phyloP scores from a whole-genome alignment of 2,797 vertebrate species.

The Bovichtus variegatus region DNA sequence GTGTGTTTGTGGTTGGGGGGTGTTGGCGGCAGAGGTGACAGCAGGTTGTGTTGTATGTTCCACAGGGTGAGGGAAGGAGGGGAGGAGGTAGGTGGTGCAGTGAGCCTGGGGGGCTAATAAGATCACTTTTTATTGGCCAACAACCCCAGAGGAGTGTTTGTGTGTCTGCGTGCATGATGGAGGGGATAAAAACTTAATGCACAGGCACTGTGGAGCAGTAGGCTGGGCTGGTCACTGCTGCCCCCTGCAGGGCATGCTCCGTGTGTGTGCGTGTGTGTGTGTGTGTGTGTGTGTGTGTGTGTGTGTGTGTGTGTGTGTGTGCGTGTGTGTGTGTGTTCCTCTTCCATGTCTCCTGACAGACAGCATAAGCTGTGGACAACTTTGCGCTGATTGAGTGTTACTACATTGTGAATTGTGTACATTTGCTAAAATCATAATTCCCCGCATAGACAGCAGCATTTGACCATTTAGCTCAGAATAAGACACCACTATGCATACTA shows the following conservation, averaged over 20 bases:
- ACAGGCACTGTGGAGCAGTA: conserved; percentile 49
- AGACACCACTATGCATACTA: background rate
- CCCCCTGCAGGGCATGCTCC: conserved; percentile 80
- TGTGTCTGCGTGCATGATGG: conserved; percentile 82
- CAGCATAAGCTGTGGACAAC: conserved; percentile 46
- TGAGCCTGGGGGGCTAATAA: conserved; percentile 73
- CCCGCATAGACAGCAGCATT: conserved; percentile 2
- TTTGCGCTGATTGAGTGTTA: conserved; percentile 29
- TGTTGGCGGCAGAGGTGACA: conserved; percentile 59
- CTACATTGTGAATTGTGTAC: conserved; percentile 17
- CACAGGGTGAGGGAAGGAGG: conserved; percentile 51
- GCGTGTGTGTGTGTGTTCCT: background rate
- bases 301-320: background rate
- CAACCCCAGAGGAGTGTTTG: conserved; percentile 81
- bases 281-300: background rate
- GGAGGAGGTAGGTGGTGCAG: conserved; percentile 59
- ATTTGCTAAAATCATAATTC: conserved; percentile 21
- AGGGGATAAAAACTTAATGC: conserved; percentile 78
- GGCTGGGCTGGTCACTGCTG: conserved; percentile 80
- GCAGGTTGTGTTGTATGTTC: conserved; percentile 71
- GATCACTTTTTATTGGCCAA: conserved; percentile 81
- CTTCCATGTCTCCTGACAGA: conserved; percentile 32
- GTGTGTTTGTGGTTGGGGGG: conserved; percentile 43
- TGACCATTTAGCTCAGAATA: conserved; percentile 16
- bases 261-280: background rate